Percentiles rank a stretch among this genome's conserved stretches.
phyloP scores from a whole-genome alignment of 2,888 invertebrate genomes.

The Augochlorella aurata region DNA sequence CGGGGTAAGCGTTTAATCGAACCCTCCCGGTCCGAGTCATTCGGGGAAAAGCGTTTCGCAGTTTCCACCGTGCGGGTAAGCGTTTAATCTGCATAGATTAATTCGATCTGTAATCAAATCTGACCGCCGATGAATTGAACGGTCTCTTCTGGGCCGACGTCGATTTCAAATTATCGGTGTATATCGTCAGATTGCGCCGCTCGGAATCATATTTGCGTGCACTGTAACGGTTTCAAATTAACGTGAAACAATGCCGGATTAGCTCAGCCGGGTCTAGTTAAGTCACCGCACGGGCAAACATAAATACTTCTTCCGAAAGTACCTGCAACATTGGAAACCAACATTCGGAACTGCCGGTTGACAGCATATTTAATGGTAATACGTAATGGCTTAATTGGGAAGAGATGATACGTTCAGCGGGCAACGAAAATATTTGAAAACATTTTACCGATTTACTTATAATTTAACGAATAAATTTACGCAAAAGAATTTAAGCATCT shows the following conservation, averaged over 20 bases:
- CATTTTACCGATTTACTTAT: no score
- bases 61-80: constrained; percentile 36
- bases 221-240: constrained; percentile 2
- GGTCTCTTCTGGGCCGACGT: constrained; percentile 39
- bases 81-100: constrained; percentile 59
- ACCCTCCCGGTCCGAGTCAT: constrained; percentile 37
- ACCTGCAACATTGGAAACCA: no score
- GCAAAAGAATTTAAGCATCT: no score
- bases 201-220: constrained; percentile 26
- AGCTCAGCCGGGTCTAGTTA: not conserved
- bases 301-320: not conserved
- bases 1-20: constrained; percentile 45
- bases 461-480: no score
- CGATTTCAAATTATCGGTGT: constrained; percentile 44
- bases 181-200: constrained; percentile 23
- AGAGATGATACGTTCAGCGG: no score
- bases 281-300: not conserved
- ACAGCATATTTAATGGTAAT: no score
- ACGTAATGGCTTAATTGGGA: no score
- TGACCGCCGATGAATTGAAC: constrained; percentile 52
- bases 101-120: constrained; percentile 58
- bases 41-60: constrained; percentile 50
- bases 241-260: not conserved
- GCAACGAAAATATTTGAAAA: no score
- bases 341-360: no score